Base-by-base conservation (phyloP, 1,140 invertebrate genomes). In the Solenopsis invicta region DNA sequence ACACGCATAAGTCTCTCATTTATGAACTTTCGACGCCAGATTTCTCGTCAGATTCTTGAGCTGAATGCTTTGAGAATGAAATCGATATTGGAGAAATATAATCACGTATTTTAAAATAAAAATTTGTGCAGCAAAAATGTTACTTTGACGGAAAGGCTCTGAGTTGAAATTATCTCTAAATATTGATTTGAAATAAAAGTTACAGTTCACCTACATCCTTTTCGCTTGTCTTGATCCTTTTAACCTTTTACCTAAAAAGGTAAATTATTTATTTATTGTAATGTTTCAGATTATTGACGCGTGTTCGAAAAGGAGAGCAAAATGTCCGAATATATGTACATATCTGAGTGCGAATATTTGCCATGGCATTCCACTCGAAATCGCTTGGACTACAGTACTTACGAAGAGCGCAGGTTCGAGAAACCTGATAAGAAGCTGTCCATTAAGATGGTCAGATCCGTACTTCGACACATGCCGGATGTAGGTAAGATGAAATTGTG, bases 381-480 rank as follows among this genome's bases (percentile, higher is more conserved):
- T 29, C 92, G 87, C 8, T 81, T 95, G 4, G 93, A 92, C 0
- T 86, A 91, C 18, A 93, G 90, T 62, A 92, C 94, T 52, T 95
- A 95, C 66, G 88, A 94, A 18, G 94, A 94, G 24, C 92, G 86
- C 4, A 93, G 89, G 87, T 92, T 94, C 54, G 93, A 94, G 16
- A 92, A 92, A 76, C 88, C 92, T 2, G 95, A 96, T 87, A 95
- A 94, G 87, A 94, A 94, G 66, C 89, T 96, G 13, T 95, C 95
- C 4, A 95, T 96, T 69, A 94, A 96, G 71, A 96, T 94, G 9
- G 96, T 96, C 3, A 91, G 95, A 29, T 95, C 95, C 41, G 95
- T 96, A 91, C 95, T 96, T 21, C 94, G 94, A 4, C 95, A 96
- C 50, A 95, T 96, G 92, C 96, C 96, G 67, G 93, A 95, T 90